phyloP scores from a whole-genome alignment of 2,797 vertebrate genomes.

The Coendou prehensilis region DNA sequence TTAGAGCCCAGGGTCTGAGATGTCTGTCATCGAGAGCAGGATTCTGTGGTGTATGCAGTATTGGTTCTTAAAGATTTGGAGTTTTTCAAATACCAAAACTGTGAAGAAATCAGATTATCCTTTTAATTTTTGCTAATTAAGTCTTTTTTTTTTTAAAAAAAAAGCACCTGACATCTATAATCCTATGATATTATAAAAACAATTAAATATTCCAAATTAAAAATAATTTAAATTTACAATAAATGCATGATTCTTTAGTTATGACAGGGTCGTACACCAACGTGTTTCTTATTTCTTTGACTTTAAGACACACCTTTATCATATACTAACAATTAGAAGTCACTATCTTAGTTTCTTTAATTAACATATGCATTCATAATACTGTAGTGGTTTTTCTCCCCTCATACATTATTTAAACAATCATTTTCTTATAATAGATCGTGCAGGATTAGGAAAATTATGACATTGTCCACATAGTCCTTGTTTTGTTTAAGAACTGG shows the following conservation, averaged over 20 bases:
- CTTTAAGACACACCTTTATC: not conserved
- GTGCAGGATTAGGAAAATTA: not conserved
- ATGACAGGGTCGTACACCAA: not conserved
- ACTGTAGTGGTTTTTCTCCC: not conserved
- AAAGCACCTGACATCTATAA: not conserved
- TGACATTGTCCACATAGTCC: not conserved
- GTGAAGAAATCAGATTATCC: not conserved
- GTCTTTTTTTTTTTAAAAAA: not conserved
- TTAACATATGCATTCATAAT: not conserved
- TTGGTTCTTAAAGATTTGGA: not conserved
- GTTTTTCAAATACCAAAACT: not conserved
- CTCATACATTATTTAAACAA: not conserved
- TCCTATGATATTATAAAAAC: conserved; percentile 24
- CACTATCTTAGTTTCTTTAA: not conserved
- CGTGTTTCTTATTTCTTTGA: not conserved
- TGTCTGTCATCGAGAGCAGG: not conserved
- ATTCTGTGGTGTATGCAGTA: not conserved
- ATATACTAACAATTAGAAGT: not conserved
- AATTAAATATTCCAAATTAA: not conserved
- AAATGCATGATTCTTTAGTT: not conserved
- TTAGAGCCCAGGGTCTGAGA: not conserved
- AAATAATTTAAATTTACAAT: not conserved
- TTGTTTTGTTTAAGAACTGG: not conserved
- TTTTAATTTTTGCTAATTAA: not conserved
- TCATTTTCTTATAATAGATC: not conserved